Evolutionary conservation across 2,888 invertebrate species (phyloP).

Genomic region (Nemapogon koenigi): DNA sequence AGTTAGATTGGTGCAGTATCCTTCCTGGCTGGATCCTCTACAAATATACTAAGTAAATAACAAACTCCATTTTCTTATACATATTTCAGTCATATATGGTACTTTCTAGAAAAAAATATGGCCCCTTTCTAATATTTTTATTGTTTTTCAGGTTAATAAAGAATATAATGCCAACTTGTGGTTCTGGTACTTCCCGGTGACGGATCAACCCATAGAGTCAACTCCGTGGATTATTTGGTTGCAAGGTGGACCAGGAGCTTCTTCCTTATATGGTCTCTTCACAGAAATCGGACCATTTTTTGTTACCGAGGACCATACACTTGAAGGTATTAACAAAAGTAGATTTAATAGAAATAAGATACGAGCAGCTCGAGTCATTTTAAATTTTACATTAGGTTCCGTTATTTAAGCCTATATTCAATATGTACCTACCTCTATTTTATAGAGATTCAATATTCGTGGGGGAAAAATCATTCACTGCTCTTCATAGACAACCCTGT

Average conservation of each 20-base stretch:
- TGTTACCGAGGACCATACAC: slow-evolving; percentile 41
- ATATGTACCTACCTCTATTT: slow-evolving; percentile 10
- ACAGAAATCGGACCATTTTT: slow-evolving; percentile 70
- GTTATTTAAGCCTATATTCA: no score
- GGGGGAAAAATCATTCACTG: slow-evolving; percentile 69
- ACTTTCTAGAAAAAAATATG: no score
- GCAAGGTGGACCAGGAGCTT: slow-evolving; percentile 67
- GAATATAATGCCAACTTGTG: slow-evolving; percentile 78
- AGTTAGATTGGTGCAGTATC: no score
- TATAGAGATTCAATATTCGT: slow-evolving; percentile 60
- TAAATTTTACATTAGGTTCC: background rate
- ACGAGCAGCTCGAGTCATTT: no score
- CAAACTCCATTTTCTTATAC: no score
- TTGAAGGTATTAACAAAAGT: slow-evolving; percentile 33
- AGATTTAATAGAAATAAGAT: slow-evolving; percentile 42
- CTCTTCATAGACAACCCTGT: slow-evolving; percentile 74
- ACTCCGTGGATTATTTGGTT: slow-evolving; percentile 67
- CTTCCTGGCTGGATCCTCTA: no score
- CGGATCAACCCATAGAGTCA: slow-evolving; percentile 47
- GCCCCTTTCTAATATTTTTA: background rate
- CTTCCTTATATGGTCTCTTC: slow-evolving; percentile 63
- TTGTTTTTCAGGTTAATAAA: slow-evolving; percentile 70
- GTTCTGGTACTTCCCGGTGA: slow-evolving; percentile 86
- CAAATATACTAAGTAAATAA: no score
- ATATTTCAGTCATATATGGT: no score